These are phyloP conservation scores for Indri indri DNA, from an alignment of 2,113 vertebrate species.

Conservation along the genomic window DNA sequence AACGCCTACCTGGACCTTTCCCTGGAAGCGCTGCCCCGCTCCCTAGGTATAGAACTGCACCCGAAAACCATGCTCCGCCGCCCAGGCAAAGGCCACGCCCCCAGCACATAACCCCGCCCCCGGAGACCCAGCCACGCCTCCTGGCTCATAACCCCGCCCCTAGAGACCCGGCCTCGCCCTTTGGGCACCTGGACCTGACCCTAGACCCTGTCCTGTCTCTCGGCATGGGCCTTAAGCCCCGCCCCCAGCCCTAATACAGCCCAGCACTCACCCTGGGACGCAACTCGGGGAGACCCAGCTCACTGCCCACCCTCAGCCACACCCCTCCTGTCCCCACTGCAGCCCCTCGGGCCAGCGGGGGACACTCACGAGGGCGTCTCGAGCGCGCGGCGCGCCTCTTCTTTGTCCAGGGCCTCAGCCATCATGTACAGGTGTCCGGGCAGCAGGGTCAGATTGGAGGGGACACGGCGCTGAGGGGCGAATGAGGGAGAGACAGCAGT, in stretches of 20 bases:
- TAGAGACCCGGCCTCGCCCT: background rate
- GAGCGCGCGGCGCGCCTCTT: constrained; percentile 71
- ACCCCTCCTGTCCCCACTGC: background rate
- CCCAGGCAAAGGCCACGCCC: too few species aligned
- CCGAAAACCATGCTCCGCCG: background rate
- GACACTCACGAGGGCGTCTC: constrained; percentile 66
- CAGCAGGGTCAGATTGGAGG: constrained; percentile 85
- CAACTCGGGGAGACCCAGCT: background rate
- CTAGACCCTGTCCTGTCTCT: background rate
- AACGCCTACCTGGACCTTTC: constrained; percentile 12
- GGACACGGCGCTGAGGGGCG: constrained; percentile 83
- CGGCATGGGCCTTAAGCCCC: background rate
- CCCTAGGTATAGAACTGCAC: background rate
- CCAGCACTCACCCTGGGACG: background rate
- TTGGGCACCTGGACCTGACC: background rate
- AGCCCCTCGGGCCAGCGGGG: background rate
- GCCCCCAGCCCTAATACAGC: background rate
- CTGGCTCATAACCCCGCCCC: background rate
- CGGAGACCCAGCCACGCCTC: background rate
- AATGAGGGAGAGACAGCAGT: background rate
- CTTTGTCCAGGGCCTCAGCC: constrained; percentile 83
- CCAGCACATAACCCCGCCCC: too few species aligned
- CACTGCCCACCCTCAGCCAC: background rate
- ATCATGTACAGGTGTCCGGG: constrained; percentile 89
- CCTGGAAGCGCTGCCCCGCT: background rate